These are phyloP conservation scores for Lasius platythorax DNA, from an alignment of 2,888 invertebrate genomes.

Conservation along the genomic window DNA sequence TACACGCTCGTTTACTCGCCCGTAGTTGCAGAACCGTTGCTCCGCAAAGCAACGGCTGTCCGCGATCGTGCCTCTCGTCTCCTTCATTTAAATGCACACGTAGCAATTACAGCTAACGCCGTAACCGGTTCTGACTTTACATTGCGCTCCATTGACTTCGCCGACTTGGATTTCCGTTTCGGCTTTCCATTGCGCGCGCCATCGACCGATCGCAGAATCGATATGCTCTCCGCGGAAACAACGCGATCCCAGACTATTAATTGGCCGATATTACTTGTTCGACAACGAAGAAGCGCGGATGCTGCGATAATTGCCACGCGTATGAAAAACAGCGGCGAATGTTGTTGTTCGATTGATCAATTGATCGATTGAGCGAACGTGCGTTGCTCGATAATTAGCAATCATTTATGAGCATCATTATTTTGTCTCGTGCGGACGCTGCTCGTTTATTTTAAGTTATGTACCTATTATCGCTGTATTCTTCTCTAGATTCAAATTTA, in stretches of 20 bases:
- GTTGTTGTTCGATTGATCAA: background rate
- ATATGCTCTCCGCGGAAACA: slow-evolving; percentile 47
- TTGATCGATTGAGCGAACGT: slow-evolving; percentile 1
- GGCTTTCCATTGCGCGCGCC: slow-evolving; percentile 40
- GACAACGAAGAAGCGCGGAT: background rate
- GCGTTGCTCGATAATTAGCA: background rate
- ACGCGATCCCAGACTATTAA: slow-evolving; percentile 22
- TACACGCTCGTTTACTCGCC: slow-evolving; percentile 5
- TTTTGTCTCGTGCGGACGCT: background rate
- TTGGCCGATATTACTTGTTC: slow-evolving; percentile 6
- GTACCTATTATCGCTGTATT: background rate
- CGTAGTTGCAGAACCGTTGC: slow-evolving; percentile 24
- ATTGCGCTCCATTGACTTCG: slow-evolving; percentile 73
- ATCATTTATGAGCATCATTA: slow-evolving; percentile 1
- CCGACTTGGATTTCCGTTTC: slow-evolving; percentile 39
- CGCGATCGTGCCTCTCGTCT: slow-evolving; percentile 49
- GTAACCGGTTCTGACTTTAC: slow-evolving; percentile 75
- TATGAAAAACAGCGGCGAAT: background rate
- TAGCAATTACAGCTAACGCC: slow-evolving; percentile 73
- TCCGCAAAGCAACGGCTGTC: slow-evolving; percentile 48
- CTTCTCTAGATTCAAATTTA: background rate
- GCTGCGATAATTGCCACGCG: slow-evolving; percentile 8
- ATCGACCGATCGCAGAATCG: slow-evolving; percentile 24
- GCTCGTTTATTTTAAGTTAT: background rate
- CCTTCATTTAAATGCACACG: slow-evolving; percentile 73